These are phyloP conservation scores for Ormyrus nitidulus DNA, from an alignment of 2,888 invertebrate genomes.

Conservation along the genomic window DNA sequence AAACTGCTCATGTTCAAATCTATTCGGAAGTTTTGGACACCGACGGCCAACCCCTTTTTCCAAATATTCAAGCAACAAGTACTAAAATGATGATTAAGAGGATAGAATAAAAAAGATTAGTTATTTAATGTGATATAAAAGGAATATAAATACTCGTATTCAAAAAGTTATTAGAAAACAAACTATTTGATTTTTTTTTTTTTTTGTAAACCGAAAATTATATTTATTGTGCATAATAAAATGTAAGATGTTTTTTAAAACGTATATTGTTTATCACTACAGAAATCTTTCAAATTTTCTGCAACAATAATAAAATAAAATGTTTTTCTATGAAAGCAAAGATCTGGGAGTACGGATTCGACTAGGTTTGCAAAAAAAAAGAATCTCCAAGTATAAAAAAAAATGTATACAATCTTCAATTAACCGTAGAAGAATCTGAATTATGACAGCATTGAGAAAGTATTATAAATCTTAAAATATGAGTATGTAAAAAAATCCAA, in stretches of 20 bases:
- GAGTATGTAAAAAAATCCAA: too few species aligned
- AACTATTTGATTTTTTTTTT: too few species aligned
- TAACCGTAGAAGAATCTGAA: neutral
- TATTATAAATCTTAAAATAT: neutral
- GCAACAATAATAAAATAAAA: neutral
- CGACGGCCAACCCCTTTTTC: slow-evolving; percentile 60
- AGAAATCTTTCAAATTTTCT: neutral
- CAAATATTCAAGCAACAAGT: slow-evolving; percentile 58
- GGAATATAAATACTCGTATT: too few species aligned
- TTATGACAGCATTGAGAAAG: neutral
- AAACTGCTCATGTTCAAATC: slow-evolving; percentile 50
- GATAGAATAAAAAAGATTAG: slow-evolving; percentile 2
- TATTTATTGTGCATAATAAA: neutral
- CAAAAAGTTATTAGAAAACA: too few species aligned
- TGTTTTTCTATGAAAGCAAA: neutral
- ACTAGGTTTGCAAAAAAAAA: neutral
- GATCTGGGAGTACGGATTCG: too few species aligned
- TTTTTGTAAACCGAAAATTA: too few species aligned
- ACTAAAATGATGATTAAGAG: slow-evolving; percentile 60
- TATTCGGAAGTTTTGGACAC: slow-evolving; percentile 60
- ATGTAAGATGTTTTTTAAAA: neutral
- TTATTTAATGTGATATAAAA: too few species aligned
- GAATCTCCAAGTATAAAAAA: neutral
- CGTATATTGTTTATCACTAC: neutral
- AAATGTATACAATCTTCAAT: neutral